Conservation (phyloP, 1,140 invertebrate species). For the Drosophila trapezifrons region DNA sequence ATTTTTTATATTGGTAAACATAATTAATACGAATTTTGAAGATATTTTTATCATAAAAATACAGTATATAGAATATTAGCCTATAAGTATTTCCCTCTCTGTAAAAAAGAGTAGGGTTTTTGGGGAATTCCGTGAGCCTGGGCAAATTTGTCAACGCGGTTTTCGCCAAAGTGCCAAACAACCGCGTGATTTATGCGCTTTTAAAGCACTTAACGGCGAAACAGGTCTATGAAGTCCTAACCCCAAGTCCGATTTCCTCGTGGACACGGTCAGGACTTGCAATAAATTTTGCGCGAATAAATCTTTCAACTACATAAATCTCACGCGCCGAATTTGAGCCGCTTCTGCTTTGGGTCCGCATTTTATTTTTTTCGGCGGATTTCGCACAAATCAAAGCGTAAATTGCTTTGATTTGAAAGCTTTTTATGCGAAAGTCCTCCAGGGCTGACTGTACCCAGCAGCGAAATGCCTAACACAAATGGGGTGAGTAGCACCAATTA, state of each 20-base stretch:
- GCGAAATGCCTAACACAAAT: slow-evolving; percentile 10
- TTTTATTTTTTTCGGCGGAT: slow-evolving; percentile 28
- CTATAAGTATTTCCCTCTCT: background rate
- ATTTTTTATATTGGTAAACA: too few relatives aligned
- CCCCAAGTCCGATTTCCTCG: slow-evolving; percentile 38
- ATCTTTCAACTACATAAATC: slow-evolving; percentile 83
- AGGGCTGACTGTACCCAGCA: slow-evolving; percentile 68
- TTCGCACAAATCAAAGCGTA: slow-evolving; percentile 79
- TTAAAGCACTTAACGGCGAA: slow-evolving; percentile 77
- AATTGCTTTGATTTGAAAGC: slow-evolving; percentile 82
- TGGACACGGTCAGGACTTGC: slow-evolving; percentile 38
- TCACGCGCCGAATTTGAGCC: slow-evolving; percentile 75
- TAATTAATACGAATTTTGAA: too few relatives aligned
- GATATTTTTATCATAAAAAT: background rate
- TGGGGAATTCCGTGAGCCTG: slow-evolving; percentile 9
- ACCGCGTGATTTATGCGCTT: slow-evolving; percentile 82
- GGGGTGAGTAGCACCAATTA: slow-evolving; percentile 61
- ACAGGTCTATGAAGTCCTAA: slow-evolving; percentile 75
- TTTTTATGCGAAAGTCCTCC: slow-evolving; percentile 52
- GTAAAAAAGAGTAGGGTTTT: slow-evolving; percentile 14
- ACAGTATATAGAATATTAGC: too few relatives aligned
- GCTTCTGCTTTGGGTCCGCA: slow-evolving; percentile 20
- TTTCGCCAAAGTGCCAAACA: slow-evolving; percentile 62
- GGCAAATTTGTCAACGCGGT: slow-evolving; percentile 75
- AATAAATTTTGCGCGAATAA: slow-evolving; percentile 77